These are phyloP conservation scores for Melipona bicolor DNA, from an alignment of 2,888 invertebrate species.

Conservation along the genomic window DNA sequence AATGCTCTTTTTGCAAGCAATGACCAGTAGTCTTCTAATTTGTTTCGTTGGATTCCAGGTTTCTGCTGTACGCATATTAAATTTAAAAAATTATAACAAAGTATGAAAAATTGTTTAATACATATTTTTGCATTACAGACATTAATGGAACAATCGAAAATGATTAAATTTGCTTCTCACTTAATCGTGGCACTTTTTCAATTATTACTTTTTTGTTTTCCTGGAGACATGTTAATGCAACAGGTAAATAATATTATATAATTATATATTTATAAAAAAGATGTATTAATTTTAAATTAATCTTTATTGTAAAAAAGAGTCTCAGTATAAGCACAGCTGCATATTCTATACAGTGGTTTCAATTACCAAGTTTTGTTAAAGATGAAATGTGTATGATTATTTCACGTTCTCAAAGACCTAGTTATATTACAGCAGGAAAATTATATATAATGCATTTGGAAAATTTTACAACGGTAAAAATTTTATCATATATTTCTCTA, in stretches of 20 bases:
- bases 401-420: conserved; percentile 72
- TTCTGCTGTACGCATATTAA: conserved; percentile 64
- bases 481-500: conserved; percentile 14
- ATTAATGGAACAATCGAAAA: conserved; percentile 61
- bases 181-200: conserved; percentile 77
- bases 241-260: conserved; percentile 61
- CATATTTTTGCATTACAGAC: conserved; percentile 51
- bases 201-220: conserved; percentile 75
- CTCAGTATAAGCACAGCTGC: conserved; percentile 62
- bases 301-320: conserved; percentile 63
- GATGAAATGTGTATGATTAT: conserved; percentile 67
- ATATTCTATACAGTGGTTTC: conserved; percentile 73
- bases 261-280: conserved; percentile 10
- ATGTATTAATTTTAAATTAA: conserved; percentile 17
- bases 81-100: conserved; percentile 1
- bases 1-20: conserved; percentile 74
- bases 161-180: conserved; percentile 71
- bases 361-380: conserved; percentile 59
- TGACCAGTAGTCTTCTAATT: conserved; percentile 74
- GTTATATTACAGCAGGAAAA: conserved; percentile 75
- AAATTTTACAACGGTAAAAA: conserved; percentile 70
- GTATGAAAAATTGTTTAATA: background rate
- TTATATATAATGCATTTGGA: conserved; percentile 75
- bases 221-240: conserved; percentile 73
- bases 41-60: conserved; percentile 77